These are phyloP conservation scores for Ailuropoda melanoleuca DNA, from an alignment of 2,113 vertebrate genomes.

Conservation along the genomic window DNA sequence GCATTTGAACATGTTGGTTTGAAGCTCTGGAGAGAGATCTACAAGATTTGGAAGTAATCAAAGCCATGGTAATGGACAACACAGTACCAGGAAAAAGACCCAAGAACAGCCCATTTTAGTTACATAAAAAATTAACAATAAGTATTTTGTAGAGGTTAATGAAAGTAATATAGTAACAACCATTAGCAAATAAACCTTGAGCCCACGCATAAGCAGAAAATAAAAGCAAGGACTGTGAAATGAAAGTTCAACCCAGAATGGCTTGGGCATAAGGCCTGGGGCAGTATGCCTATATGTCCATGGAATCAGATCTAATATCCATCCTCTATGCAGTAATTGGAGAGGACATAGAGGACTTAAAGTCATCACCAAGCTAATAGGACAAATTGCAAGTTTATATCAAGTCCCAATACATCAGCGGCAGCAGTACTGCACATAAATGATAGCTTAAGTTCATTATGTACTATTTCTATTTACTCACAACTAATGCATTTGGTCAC, in stretches of 20 bases:
- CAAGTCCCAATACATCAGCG: neutral
- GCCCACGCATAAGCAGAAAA: neutral
- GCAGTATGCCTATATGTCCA: neutral
- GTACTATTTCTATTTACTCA: conserved; percentile 31
- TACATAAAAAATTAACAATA: conserved; percentile 23
- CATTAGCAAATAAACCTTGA: neutral
- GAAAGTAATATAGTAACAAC: neutral
- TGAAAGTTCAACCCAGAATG: neutral
- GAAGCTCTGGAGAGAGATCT: neutral
- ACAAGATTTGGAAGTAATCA: neutral
- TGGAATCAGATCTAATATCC: neutral
- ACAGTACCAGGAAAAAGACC: neutral
- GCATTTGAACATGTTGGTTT: neutral
- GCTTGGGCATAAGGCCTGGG: neutral
- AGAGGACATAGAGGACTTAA: neutral
- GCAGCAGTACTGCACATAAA: neutral
- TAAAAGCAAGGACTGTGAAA: conserved; percentile 38
- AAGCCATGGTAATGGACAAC: neutral
- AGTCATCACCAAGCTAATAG: neutral
- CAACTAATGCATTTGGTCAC: neutral
- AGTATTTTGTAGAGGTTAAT: neutral
- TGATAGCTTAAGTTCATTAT: neutral
- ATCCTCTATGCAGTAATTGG: neutral
- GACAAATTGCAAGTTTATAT: neutral
- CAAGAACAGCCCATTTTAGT: neutral